Conservation (phyloP, 2,797 vertebrate species). For the Smutsia gigantea region DNA sequence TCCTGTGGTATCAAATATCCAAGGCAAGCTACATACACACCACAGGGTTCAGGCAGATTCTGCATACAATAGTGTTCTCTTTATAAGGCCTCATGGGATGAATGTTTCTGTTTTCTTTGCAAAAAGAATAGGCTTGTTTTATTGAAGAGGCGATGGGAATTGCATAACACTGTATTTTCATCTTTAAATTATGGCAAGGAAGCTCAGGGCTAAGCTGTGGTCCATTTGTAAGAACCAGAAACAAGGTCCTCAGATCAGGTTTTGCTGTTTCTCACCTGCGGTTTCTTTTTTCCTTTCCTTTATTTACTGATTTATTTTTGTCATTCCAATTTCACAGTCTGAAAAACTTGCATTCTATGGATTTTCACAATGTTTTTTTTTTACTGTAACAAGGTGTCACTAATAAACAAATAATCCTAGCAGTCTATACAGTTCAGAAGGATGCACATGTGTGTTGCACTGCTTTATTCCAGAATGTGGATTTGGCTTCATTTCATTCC, state of each 20-base stretch:
- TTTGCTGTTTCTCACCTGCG: not conserved
- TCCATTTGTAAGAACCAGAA: not conserved
- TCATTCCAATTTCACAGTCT: not conserved
- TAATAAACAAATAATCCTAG: not conserved
- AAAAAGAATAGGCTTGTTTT: not conserved
- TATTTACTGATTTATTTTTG: not conserved
- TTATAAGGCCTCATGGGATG: not conserved
- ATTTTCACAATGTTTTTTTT: not conserved
- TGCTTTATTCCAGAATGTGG: not conserved
- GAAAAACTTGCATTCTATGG: not conserved
- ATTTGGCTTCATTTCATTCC: not conserved
- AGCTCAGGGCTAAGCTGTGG: not conserved
- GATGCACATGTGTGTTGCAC: not conserved
- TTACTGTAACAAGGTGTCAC: not conserved
- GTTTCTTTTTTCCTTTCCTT: not conserved
- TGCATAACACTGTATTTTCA: not conserved
- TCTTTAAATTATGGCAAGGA: not conserved
- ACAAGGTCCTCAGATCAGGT: too few species aligned
- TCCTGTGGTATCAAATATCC: conserved; percentile 29
- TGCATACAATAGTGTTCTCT: not conserved
- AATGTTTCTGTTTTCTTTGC: not conserved
- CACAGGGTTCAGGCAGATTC: conserved; percentile 10
- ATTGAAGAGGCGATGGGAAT: not conserved
- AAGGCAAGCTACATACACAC: conserved; percentile 48
- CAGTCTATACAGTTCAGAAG: not conserved